Base-by-base conservation (phyloP, 2,888 invertebrate species). In the Rugalucina vietnamica region DNA sequence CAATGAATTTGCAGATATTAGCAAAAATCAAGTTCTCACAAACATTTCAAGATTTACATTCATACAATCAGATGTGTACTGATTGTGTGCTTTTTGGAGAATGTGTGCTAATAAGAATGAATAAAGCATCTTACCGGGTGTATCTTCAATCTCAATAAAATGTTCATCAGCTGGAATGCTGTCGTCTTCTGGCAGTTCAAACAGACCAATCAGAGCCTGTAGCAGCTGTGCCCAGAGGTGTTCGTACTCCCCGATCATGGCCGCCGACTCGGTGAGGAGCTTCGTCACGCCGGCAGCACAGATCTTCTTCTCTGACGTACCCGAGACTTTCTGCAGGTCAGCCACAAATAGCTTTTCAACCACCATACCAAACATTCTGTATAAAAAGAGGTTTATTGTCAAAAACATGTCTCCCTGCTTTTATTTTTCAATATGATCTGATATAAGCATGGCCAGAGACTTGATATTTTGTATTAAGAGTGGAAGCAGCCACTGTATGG, bases 301-400 rank as follows among this genome's bases (percentile, higher is more conserved):
- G 88, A 98, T 97, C 96, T 98, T 98, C 81, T 97, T 96, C 93
- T 99, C 99, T 39, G 97, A 95, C 72, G 96, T 96, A 0, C 98
- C 98, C 18, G 96, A 96, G 21, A 99, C 97, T 94, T 98, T 98
- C 95, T 97, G 97, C 91, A 98, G 95, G 93, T 99, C 99, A 0
- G 97, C 95, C 29, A 99, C 96, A 80, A 98, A 96, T 14, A 99
- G 96, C 82, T 98, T 97, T 93, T 99, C 98, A 88, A 98, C 94
- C 76, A 99, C 97, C 99, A 99, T 99, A 36, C 97, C 97, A 96
- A 99, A 99, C 97, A 99, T 98, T 91, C 98, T 97, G 91, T 3
- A 92, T 39, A 57, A 2, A 82, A 43, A 36, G n/a, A n/a, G n/a
- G n/a, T n/a, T n/a, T n/a, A n/a, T n/a, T n/a, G n/a, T n/a, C n/a